A percentile compares a stretch with the other conserved stretches of the same genome.
phyloP scores from a whole-genome alignment of 2,113 vertebrate species.

The Eudorcas thomsonii region DNA sequence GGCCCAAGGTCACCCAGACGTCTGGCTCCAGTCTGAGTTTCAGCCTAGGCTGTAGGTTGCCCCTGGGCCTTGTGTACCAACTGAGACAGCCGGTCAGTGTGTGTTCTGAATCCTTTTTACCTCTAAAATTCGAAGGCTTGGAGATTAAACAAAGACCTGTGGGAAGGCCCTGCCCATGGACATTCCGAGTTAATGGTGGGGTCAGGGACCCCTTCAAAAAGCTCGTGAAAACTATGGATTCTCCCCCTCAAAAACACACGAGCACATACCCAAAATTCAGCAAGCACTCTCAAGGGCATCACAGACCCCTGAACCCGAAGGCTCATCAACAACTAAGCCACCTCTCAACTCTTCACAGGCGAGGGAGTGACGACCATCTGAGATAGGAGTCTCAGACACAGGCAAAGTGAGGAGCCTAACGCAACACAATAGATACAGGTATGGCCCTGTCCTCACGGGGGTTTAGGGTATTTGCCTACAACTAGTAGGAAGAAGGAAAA shows the following conservation, averaged over 20 bases:
- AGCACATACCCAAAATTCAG: background rate
- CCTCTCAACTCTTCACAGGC: background rate
- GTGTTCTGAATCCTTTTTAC: background rate
- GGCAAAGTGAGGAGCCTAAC: background rate
- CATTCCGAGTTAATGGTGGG: background rate
- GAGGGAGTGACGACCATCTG: background rate
- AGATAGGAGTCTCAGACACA: background rate
- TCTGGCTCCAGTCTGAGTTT: background rate
- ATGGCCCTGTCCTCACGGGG: background rate
- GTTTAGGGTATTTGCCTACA: constrained; percentile 3
- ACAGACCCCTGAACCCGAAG: background rate
- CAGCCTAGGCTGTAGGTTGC: too few species aligned
- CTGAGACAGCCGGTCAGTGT: background rate
- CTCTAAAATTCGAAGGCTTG: background rate
- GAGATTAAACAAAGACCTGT: background rate
- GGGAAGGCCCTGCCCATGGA: background rate
- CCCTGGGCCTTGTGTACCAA: background rate
- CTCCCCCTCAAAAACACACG: background rate
- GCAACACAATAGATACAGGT: background rate
- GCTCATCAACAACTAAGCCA: background rate
- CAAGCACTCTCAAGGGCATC: background rate
- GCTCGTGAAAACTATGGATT: background rate
- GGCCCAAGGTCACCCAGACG: background rate
- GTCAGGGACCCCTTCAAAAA: background rate
- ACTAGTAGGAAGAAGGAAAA: background rate